A percentile compares a stretch with the other conserved stretches of the same genome.
Evolutionary conservation across 1,140 invertebrate species (phyloP).

Genomic region (Maconellicoccus hirsutus): DNA sequence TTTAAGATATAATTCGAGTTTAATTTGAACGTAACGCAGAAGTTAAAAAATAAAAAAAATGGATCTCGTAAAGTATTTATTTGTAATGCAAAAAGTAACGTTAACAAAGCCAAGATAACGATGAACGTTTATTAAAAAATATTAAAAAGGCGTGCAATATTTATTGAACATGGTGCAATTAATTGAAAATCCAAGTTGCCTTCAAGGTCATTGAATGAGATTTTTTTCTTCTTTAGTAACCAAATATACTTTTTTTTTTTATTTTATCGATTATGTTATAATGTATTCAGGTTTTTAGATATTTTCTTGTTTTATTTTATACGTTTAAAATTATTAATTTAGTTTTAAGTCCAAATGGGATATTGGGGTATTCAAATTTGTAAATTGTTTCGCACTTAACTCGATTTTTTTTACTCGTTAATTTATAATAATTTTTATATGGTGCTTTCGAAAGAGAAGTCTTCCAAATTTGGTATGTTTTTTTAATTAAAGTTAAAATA

Average conservation of each 20-base stretch:
- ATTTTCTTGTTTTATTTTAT: background rate
- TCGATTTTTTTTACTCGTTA: background rate
- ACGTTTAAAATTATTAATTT: background rate
- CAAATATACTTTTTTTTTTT: too few species aligned
- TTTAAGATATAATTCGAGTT: too few species aligned
- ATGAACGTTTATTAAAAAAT: background rate
- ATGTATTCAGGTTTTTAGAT: background rate
- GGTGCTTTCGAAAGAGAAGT: constrained; percentile 12
- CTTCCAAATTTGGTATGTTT: background rate
- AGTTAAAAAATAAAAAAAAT: background rate
- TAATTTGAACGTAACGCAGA: too few species aligned
- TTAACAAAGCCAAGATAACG: too few species aligned
- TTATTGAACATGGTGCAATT: too few species aligned
- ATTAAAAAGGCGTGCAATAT: background rate
- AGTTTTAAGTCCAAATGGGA: background rate
- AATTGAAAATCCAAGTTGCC: background rate
- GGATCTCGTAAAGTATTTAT: constrained; percentile 22
- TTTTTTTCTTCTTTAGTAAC: too few species aligned
- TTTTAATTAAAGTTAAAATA: background rate
- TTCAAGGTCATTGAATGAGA: background rate
- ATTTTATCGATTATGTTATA: too few species aligned
- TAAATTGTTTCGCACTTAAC: constrained; percentile 16
- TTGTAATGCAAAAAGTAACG: background rate
- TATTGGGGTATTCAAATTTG: constrained; percentile 18
- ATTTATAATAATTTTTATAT: constrained; percentile 2